phyloP scores from a whole-genome alignment of 2,888 invertebrate species.

The Cantharis rufa region DNA sequence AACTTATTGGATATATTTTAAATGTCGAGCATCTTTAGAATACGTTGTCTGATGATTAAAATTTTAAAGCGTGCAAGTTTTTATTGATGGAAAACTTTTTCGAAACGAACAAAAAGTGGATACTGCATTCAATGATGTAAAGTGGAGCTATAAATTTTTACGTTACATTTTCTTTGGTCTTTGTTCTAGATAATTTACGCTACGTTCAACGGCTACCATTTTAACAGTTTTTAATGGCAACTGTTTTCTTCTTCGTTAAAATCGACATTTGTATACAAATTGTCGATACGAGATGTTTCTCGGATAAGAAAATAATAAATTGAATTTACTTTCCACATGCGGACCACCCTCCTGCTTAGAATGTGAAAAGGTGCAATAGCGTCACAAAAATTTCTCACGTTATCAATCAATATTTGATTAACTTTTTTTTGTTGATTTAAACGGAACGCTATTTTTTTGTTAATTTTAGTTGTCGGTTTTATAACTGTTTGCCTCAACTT shows the following conservation, averaged over 20 bases:
- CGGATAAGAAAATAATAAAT: background rate
- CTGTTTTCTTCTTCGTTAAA: background rate
- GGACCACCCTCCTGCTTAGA: background rate
- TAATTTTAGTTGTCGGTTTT: background rate
- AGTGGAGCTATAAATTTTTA: constrained; percentile 30
- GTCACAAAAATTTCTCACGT: background rate
- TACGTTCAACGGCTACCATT: constrained; percentile 3
- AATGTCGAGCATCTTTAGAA: background rate
- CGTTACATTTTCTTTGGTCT: constrained; percentile 19
- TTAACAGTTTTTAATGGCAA: background rate
- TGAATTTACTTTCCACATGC: background rate
- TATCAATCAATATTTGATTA: background rate
- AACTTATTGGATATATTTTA: background rate
- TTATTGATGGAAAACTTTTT: constrained; percentile 18
- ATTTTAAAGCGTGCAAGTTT: constrained; percentile 16
- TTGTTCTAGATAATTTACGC: constrained; percentile 18
- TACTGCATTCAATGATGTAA: constrained; percentile 21
- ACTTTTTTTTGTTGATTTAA: background rate
- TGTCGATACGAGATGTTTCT: background rate
- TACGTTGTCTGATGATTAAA: constrained; percentile 8
- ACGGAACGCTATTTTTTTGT: background rate
- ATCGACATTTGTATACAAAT: background rate
- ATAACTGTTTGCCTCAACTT: background rate
- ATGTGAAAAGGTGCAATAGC: background rate
- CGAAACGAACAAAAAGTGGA: constrained; percentile 17